Conservation (phyloP, 2,113 vertebrate species). For the Willisornis vidua region DNA sequence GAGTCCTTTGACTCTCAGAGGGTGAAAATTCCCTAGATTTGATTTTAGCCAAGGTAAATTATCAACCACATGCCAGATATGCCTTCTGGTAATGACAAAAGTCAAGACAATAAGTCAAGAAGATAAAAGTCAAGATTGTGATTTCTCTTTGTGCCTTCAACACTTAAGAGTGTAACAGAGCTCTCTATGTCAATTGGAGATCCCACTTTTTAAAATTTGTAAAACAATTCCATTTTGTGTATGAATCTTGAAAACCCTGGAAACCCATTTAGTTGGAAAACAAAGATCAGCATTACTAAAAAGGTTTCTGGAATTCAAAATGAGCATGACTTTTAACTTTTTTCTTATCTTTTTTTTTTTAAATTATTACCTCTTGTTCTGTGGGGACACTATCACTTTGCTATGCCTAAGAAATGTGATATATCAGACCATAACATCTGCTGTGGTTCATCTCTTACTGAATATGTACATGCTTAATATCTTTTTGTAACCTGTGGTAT, state of each 20-base stretch:
- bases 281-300: not conserved
- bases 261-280: not conserved
- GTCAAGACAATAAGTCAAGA: not conserved
- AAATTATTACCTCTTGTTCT: not conserved
- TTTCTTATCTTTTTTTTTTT: not conserved
- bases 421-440: not conserved
- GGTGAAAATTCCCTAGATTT: not conserved
- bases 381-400: not conserved
- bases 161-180: not conserved
- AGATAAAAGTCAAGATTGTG: not conserved
- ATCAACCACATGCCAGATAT: not conserved
- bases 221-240: not conserved
- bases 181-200: not conserved
- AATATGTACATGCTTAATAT: not conserved
- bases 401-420: not conserved
- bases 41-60: constrained; percentile 4
- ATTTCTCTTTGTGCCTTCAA: not conserved
- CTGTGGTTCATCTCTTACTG: not conserved
- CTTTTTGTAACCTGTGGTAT: not conserved
- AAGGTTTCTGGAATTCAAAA: not conserved
- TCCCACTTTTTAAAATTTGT: not conserved
- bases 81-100: not conserved
- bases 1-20: not conserved
- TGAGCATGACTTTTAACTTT: not conserved
- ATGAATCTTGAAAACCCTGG: not conserved